Conservation (phyloP, 2,113 vertebrate genomes). For the Chloropsis hardwickii region DNA sequence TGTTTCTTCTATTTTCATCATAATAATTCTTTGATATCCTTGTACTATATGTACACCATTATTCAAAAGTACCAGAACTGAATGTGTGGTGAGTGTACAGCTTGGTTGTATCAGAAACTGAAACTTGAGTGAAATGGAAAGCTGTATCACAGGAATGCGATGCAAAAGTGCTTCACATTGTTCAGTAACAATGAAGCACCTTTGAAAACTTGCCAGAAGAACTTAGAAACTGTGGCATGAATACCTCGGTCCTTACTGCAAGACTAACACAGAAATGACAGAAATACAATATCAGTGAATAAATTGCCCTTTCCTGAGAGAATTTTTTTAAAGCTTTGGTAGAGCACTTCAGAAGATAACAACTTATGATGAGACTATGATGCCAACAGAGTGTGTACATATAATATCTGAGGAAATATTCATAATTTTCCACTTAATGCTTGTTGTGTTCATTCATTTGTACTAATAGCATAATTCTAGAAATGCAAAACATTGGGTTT, state of each 20-base stretch:
- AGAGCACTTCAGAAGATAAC: neutral
- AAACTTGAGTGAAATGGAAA: neutral
- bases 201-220: neutral
- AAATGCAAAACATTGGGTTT: fast-evolving
- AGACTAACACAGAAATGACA: neutral
- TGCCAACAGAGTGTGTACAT: neutral
- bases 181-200: neutral
- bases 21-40: neutral
- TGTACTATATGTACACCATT: neutral
- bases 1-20: neutral
- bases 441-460: neutral
- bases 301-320: neutral
- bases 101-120: neutral
- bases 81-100: neutral
- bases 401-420: neutral
- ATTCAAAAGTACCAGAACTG: neutral
- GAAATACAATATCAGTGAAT: neutral
- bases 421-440: neutral
- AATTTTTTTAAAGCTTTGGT: neutral
- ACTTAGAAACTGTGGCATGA: neutral
- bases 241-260: neutral
- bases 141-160: neutral
- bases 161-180: neutral
- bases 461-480: neutral
- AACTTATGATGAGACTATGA: neutral